Percentiles rank a stretch among this genome's conserved stretches.
Conservation (phyloP, 2,888 invertebrate genomes). For the Prosapia bicincta region DNA sequence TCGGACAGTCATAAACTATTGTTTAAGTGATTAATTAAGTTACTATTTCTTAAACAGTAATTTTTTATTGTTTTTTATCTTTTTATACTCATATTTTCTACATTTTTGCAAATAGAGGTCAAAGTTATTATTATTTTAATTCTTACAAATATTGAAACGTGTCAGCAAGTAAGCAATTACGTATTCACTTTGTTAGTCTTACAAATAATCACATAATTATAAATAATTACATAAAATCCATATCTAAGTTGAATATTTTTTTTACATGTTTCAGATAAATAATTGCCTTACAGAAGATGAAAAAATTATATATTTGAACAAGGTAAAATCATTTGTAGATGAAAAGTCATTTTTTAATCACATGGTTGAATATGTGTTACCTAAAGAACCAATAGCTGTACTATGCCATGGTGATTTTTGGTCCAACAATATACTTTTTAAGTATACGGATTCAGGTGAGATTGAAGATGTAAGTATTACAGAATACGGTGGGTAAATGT, state of each 20-base stretch:
- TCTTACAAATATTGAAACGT: too few species aligned
- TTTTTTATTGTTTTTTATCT: too few species aligned
- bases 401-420: constrained; percentile 73
- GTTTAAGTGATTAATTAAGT: too few species aligned
- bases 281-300: constrained; percentile 21
- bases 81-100: too few species aligned
- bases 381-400: constrained; percentile 61
- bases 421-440: constrained; percentile 69
- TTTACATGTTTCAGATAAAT: constrained; percentile 38
- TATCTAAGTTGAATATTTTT: background rate
- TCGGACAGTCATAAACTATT: too few species aligned
- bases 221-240: background rate
- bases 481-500: too few species aligned
- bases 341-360: constrained; percentile 62
- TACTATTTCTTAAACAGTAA: too few species aligned
- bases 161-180: too few species aligned
- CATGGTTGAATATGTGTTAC: constrained; percentile 62
- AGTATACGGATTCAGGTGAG: constrained; percentile 52
- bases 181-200: background rate
- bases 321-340: constrained; percentile 58
- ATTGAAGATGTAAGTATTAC: constrained; percentile 54
- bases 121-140: too few species aligned
- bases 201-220: too few species aligned
- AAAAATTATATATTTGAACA: constrained; percentile 54
- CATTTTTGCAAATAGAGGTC: too few species aligned